Conservation (phyloP, 2,888 invertebrate species). For the Serrognathus titanus region DNA sequence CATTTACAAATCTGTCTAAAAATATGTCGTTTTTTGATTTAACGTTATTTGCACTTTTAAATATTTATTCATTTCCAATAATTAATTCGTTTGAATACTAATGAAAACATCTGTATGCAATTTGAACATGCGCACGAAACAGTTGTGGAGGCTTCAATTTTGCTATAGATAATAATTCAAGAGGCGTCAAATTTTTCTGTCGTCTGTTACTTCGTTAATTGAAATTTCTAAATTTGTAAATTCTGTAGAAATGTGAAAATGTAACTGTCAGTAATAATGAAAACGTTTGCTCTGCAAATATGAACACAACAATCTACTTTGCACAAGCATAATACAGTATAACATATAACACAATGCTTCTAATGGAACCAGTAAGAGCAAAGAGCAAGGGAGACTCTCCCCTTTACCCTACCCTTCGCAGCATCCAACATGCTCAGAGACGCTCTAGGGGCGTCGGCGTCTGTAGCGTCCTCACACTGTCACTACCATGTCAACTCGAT, state of each 20-base stretch:
- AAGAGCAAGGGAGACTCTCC: constrained; percentile 33
- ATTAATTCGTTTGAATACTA: no score
- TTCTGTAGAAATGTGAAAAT: constrained; percentile 11
- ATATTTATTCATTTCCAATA: no score
- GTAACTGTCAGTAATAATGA: constrained; percentile 3
- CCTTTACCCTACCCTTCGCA: constrained; percentile 39
- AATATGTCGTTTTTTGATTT: no score
- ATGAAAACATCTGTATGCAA: no score
- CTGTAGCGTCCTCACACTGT: constrained; percentile 41
- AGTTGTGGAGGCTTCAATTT: no score
- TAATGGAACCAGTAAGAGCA: constrained; percentile 34
- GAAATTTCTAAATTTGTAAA: no score
- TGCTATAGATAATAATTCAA: no score
- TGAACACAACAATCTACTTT: constrained; percentile 40
- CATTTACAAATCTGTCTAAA: no score
- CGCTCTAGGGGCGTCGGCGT: constrained; percentile 48
- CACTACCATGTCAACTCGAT: constrained; percentile 40
- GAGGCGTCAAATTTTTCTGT: no score
- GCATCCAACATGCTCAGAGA: constrained; percentile 45
- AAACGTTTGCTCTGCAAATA: constrained; percentile 24
- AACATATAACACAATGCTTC: constrained; percentile 32
- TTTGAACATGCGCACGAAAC: no score
- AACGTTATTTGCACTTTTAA: no score
- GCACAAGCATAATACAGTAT: constrained; percentile 35
- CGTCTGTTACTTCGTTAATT: no score